Percentiles rank a stretch among this genome's conserved stretches.
These are phyloP conservation scores for Microctenopoma steveboyesi DNA, from an alignment of 2,797 vertebrate genomes.

Conservation along the genomic window DNA sequence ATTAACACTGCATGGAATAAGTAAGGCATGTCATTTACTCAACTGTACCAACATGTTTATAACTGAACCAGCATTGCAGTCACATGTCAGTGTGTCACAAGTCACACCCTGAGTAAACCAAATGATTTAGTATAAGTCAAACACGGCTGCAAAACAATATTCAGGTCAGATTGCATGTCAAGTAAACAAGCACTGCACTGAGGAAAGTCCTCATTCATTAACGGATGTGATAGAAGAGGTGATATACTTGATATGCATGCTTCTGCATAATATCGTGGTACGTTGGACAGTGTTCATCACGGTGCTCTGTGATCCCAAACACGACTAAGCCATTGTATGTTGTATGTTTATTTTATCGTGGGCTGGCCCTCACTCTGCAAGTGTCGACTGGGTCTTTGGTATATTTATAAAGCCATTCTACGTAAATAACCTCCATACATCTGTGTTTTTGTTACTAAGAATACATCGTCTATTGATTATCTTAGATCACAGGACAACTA, in stretches of 20 bases:
- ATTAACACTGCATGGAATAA: conserved; percentile 25
- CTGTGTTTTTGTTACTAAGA: too few relatives aligned
- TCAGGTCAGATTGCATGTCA: not conserved
- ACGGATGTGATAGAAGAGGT: not conserved
- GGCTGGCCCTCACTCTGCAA: too few relatives aligned
- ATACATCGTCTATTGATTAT: too few relatives aligned
- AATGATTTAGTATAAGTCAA: not conserved
- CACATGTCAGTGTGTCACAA: conserved; percentile 39
- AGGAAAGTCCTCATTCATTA: not conserved
- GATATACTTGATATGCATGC: not conserved
- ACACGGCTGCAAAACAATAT: not conserved
- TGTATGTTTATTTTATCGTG: too few relatives aligned
- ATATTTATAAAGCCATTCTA: too few relatives aligned
- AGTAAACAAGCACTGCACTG: not conserved
- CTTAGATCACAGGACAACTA: too few relatives aligned
- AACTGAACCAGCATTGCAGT: conserved; percentile 16
- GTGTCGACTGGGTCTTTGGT: too few relatives aligned
- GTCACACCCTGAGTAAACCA: conserved; percentile 58
- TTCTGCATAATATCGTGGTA: too few relatives aligned
- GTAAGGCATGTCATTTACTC: conserved; percentile 20
- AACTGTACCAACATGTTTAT: conserved; percentile 39
- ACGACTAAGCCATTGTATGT: too few relatives aligned
- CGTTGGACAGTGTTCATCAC: too few relatives aligned
- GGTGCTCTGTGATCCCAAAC: too few relatives aligned
- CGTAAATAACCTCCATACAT: too few relatives aligned